Evolutionary conservation across 2,113 vertebrate genomes (phyloP).

Genomic region (Mastomys natalensis): DNA sequence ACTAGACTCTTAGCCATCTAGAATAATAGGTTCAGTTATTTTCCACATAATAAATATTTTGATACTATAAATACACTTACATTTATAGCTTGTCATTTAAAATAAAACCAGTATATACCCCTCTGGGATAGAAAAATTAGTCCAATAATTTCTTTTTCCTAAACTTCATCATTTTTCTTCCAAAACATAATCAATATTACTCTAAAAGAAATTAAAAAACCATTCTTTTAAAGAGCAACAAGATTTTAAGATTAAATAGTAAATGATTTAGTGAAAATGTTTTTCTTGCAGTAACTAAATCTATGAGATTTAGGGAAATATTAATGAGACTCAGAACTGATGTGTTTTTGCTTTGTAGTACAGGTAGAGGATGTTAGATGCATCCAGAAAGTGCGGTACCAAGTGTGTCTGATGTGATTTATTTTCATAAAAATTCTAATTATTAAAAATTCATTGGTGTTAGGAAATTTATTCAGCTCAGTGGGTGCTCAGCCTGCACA

Average conservation of each 20-base stretch:
- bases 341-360: not conserved
- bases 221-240: not conserved
- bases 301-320: not conserved
- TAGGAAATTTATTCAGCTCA: not conserved
- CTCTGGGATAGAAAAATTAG: not conserved
- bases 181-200: not conserved
- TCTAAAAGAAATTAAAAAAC: not conserved
- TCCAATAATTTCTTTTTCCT: not conserved
- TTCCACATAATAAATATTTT: not conserved
- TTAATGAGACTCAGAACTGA: not conserved
- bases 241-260: not conserved
- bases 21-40: constrained; percentile 21
- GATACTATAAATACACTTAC: not conserved
- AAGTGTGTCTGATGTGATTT: not conserved
- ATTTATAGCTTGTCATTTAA: constrained; percentile 61
- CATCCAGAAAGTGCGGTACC: not conserved
- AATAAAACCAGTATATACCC: not conserved
- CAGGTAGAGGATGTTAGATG: not conserved
- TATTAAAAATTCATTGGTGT: constrained; percentile 31
- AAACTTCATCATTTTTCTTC: not conserved
- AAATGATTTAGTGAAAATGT: not conserved
- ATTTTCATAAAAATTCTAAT: not conserved
- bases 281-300: not conserved
- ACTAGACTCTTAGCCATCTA: not conserved
- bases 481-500: not conserved